These are phyloP conservation scores for Hippocampus kuda DNA, from an alignment of 2,797 vertebrate species.

Conservation along the genomic window DNA sequence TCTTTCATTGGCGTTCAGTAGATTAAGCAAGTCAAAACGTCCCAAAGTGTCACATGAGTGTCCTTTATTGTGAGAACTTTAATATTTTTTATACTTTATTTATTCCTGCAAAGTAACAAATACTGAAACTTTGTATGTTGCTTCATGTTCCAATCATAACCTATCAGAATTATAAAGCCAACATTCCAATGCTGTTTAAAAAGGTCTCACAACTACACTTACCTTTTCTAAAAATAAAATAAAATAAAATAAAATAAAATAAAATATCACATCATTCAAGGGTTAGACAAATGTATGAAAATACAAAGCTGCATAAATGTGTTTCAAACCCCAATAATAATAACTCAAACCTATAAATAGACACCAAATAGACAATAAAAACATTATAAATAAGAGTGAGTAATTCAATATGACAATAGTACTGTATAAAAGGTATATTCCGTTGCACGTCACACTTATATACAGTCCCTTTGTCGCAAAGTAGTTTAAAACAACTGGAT, in stretches of 20 bases:
- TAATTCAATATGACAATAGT: slow-evolving; percentile 14
- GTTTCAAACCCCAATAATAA: background rate
- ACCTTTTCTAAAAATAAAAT: no score
- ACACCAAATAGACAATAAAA: slow-evolving; percentile 15
- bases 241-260: no score
- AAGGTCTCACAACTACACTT: no score
- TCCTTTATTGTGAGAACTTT: background rate
- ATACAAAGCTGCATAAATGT: background rate
- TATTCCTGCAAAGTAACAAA: background rate
- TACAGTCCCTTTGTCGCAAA: slow-evolving; percentile 19
- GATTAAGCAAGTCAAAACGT: background rate
- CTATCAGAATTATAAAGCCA: no score
- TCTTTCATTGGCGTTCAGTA: background rate
- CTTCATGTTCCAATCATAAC: no score
- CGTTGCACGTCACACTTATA: slow-evolving; percentile 13
- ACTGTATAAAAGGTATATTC: slow-evolving; percentile 9
- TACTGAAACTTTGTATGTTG: background rate
- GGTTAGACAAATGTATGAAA: background rate
- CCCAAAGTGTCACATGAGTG: no score
- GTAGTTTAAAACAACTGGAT: slow-evolving; percentile 6
- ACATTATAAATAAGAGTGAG: slow-evolving; percentile 43
- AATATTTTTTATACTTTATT: background rate
- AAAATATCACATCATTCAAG: no score
- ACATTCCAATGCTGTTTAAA: no score
- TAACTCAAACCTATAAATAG: slow-evolving; percentile 37